Evolutionary conservation across 2,888 invertebrate genomes (phyloP), one percentile per base, ranked within the genome.

Genomic region (Ornithoptera alexandrae): DNA sequence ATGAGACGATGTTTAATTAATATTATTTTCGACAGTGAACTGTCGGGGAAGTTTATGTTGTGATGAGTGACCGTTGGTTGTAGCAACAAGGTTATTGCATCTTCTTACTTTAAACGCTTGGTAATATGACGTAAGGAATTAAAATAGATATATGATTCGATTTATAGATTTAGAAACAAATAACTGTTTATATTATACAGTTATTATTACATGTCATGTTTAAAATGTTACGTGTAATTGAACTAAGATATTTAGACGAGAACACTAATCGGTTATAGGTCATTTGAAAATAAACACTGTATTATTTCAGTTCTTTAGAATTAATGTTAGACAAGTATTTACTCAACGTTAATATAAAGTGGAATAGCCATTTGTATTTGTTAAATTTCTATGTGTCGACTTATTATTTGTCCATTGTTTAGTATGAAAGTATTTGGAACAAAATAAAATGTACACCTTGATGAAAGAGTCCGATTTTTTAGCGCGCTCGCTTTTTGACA

Each of bases 201-300:
- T 56, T 20, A 18, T 74, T 71, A 74, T 72, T 74, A 72, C 74
- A 75, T 77, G 80, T 89, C 87, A 85, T 85, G 89, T 82, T 88
- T 84, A 85, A 80, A 79, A 77, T 77, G 83, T 86, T 86, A 84
- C 80, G 82, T 79, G 77, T 81, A 83, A 87, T 83, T 78, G 80
- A 79, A 78, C 78, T 74, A 77, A 80, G 79, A 82, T 80, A 81
- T 80, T 78, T n/a, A 57, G 20, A 57, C 10, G 20, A 20, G 6
- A 5, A 8, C 20, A 57, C 20, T 57, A 6, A 57, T 57, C 6
- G 10, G 57, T 85, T 88, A 87, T 89, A 81, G 88, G 89, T 89
- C 89, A 86, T 74, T 74, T 83, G 81, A 81, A 88, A 89, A 86
- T 57, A 82, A 74, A 62, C 78, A 76, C 77, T 87, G 87, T 86